Evolutionary conservation across 1,140 invertebrate species (phyloP).

Genomic region (Drosophila arizonae): DNA sequence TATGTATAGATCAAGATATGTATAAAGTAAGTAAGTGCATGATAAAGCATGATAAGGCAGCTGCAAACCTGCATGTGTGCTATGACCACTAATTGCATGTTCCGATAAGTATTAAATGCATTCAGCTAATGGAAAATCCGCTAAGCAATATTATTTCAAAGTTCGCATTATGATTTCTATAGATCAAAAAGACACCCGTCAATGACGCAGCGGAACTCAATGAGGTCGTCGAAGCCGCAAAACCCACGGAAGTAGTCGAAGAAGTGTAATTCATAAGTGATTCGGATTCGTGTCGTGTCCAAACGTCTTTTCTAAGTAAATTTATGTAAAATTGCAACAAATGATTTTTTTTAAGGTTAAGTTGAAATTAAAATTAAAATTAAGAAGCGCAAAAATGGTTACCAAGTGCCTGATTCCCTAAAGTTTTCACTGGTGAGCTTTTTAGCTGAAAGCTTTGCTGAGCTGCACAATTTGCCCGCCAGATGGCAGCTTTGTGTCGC

Average conservation of each 20-base stretch:
- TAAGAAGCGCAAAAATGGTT: slow-evolving; percentile 34
- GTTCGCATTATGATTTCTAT: slow-evolving; percentile 38
- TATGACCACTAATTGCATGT: slow-evolving; percentile 28
- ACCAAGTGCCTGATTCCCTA: slow-evolving; percentile 9
- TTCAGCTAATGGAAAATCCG: slow-evolving; percentile 11
- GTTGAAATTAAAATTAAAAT: slow-evolving; percentile 31
- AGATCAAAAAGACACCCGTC: slow-evolving; percentile 53
- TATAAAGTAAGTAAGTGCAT: background rate
- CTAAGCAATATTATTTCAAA: slow-evolving; percentile 12
- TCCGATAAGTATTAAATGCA: slow-evolving; percentile 29
- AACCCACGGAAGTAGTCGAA: slow-evolving; percentile 40
- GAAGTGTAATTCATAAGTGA: slow-evolving; percentile 26
- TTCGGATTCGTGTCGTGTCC: background rate
- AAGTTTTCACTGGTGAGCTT: slow-evolving; percentile 1
- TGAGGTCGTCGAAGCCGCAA: slow-evolving; percentile 7
- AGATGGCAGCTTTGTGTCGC: slow-evolving; percentile 18
- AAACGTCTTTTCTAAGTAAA: slow-evolving; percentile 13
- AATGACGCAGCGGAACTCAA: slow-evolving; percentile 43
- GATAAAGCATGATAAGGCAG: slow-evolving; percentile 13
- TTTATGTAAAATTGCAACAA: slow-evolving; percentile 21
- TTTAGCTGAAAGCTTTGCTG: slow-evolving; percentile 14
- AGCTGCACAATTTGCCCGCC: slow-evolving; percentile 19
- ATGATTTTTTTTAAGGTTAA: slow-evolving; percentile 29
- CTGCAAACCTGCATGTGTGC: background rate
- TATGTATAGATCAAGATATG: background rate